Conservation (phyloP, 2,888 invertebrate species). For the Perizoma affinitatum region DNA sequence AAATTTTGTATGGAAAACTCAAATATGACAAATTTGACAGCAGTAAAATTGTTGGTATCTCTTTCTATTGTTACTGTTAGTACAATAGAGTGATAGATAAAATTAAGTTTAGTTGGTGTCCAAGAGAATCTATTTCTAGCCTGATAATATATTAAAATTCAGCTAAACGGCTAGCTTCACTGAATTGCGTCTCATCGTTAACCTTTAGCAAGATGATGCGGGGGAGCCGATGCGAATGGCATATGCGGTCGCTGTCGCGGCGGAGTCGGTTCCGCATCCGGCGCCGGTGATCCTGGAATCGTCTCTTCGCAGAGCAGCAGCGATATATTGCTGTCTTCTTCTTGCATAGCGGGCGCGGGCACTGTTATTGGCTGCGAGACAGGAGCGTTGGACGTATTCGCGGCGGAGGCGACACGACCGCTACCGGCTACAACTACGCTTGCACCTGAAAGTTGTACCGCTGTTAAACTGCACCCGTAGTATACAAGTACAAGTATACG, state of each 20-base stretch:
- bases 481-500: too few species aligned
- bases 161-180: too few species aligned
- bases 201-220: constrained; percentile 68
- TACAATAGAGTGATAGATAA: too few species aligned
- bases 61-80: too few species aligned
- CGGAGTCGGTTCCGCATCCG: constrained; percentile 83
- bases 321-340: constrained; percentile 88
- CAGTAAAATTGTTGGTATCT: too few species aligned
- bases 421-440: constrained; percentile 66
- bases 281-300: constrained; percentile 94
- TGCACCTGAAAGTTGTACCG: constrained; percentile 48
- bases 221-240: constrained; percentile 88
- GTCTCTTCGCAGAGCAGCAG: constrained; percentile 94
- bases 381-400: constrained; percentile 24
- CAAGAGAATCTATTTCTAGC: too few species aligned
- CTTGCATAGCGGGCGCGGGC: constrained; percentile 43
- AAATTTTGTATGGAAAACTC: too few species aligned
- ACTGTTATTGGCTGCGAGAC: constrained; percentile 9
- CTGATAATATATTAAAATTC: too few species aligned
- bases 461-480: too few species aligned
- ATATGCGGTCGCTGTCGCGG: constrained; percentile 84
- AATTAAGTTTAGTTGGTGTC: too few species aligned
- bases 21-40: too few species aligned
- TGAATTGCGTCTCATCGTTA: constrained; percentile 8
- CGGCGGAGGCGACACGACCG: constrained; percentile 43